Conservation (phyloP, 1,140 invertebrate species). For the Hetaerina americana region DNA sequence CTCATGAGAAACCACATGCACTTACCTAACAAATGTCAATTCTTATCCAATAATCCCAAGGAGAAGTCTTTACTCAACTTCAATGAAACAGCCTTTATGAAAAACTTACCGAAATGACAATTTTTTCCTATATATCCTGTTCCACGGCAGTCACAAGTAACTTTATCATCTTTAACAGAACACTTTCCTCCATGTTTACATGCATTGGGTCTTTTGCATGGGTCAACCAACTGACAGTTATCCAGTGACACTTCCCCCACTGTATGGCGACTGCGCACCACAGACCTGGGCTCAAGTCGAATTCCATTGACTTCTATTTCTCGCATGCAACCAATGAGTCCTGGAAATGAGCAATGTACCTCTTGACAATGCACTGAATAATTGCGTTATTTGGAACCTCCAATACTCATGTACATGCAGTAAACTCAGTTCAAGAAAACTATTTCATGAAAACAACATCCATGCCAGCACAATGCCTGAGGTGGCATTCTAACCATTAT, state of each 20-base stretch:
- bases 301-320: constrained; percentile 70
- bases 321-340: constrained; percentile 80
- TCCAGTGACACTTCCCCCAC: constrained; percentile 80
- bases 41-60: no score
- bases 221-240: constrained; percentile 80
- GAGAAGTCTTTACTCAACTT: no score
- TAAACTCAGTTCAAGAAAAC: no score
- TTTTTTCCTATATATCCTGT: constrained; percentile 80
- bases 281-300: constrained; percentile 55
- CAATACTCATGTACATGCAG: no score
- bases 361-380: no score
- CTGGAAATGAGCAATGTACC: no score
- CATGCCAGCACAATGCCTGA: no score
- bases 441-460: no score
- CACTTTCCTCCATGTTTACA: constrained; percentile 86
- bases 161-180: constrained; percentile 70
- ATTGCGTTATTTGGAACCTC: no score
- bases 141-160: constrained; percentile 76
- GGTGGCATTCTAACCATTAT: no score
- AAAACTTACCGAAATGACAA: constrained; percentile 68
- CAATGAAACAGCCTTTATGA: constrained; percentile 6
- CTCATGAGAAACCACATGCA: no score
- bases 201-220: constrained; percentile 73
- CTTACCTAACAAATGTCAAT: no score
- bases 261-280: constrained; percentile 65